Conservation (phyloP, 1,140 invertebrate species). For the Meloidogyne floridensis region DNA sequence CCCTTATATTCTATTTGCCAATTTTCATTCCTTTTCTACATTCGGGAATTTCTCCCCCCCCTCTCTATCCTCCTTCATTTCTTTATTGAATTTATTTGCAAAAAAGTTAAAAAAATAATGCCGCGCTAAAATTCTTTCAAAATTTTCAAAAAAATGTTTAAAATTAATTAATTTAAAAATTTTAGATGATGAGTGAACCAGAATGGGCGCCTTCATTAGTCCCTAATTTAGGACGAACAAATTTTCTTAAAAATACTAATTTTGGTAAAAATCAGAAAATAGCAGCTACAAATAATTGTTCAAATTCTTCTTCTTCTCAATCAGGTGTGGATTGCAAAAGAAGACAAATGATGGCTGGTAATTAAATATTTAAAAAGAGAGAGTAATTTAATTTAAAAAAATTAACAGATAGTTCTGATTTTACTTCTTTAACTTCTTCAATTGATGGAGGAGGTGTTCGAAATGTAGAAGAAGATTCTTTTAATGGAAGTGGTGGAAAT, state of each 20-base stretch:
- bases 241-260: background rate
- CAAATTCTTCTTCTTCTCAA: constrained; percentile 30
- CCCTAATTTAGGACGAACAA: background rate
- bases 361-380: background rate
- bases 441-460: background rate
- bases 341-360: background rate
- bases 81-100: background rate
- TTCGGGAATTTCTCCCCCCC: background rate
- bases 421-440: constrained; percentile 29
- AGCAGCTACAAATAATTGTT: constrained; percentile 6
- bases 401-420: constrained; percentile 31
- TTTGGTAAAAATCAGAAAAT: background rate
- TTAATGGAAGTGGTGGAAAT: background rate
- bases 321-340: constrained; percentile 38
- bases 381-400: background rate
- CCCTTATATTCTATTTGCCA: background rate
- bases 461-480: background rate
- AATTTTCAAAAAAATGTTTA: background rate
- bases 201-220: constrained; percentile 30
- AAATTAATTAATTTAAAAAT: constrained; percentile 14
- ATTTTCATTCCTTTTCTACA: constrained; percentile 1
- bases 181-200: constrained; percentile 44
- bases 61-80: background rate
- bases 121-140: no score
- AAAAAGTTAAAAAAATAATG: background rate